These are phyloP conservation scores for Drosophila triauraria DNA, from an alignment of 1,140 invertebrate species.

Conservation along the genomic window DNA sequence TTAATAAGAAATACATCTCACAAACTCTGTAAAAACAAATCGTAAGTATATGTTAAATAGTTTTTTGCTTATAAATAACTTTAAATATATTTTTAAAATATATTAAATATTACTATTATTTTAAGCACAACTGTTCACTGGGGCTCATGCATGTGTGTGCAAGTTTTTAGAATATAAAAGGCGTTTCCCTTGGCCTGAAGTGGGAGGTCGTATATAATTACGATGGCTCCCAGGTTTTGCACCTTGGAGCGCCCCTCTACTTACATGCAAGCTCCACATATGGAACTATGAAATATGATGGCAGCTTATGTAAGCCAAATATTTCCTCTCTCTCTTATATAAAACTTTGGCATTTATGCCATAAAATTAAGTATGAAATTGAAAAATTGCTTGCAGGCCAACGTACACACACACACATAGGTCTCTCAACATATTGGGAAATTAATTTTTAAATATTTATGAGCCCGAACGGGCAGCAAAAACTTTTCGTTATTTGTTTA, in stretches of 20 bases:
- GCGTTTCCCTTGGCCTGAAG: slow-evolving; percentile 29
- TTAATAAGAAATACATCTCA: not conserved
- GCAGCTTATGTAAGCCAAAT: slow-evolving; percentile 61
- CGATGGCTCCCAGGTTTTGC: slow-evolving; percentile 51
- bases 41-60: too few relatives aligned
- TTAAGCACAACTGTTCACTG: not conserved
- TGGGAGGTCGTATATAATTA: slow-evolving; percentile 67
- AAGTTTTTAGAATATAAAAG: slow-evolving; percentile 72
- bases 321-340: slow-evolving; percentile 25
- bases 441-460: slow-evolving; percentile 84
- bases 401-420: not conserved
- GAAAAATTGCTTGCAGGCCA: slow-evolving; percentile 72
- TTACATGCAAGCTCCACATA: slow-evolving; percentile 21
- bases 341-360: slow-evolving; percentile 81
- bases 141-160: slow-evolving; percentile 48
- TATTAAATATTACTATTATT: not conserved
- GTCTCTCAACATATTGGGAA: slow-evolving; percentile 72
- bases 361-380: slow-evolving; percentile 83
- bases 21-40: too few relatives aligned
- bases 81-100: too few relatives aligned
- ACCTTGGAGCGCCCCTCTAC: slow-evolving; percentile 44
- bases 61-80: too few relatives aligned
- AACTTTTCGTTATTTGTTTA: slow-evolving; percentile 66
- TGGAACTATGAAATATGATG: slow-evolving; percentile 68
- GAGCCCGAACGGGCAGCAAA: slow-evolving; percentile 33